Conservation (phyloP, 1,140 invertebrate species). For the Mamestra configurata region DNA sequence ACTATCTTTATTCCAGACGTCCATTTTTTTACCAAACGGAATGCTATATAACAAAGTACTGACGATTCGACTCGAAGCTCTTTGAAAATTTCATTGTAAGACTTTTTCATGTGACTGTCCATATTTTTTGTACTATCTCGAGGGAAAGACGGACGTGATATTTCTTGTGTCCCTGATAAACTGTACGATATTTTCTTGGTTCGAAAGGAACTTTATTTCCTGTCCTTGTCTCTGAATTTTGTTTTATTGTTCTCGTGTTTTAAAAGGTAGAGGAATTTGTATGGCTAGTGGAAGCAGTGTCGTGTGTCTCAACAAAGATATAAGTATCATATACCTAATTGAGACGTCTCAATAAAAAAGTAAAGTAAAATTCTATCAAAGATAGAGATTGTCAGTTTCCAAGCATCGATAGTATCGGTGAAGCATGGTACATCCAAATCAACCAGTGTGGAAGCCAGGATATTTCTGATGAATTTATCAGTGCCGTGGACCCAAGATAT, state of each 20-base stretch:
- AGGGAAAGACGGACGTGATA: slow-evolving; percentile 52
- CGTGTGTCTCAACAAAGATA: neutral
- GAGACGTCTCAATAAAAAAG: too few relatives aligned
- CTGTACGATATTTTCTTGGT: slow-evolving; percentile 52
- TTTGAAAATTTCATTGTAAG: slow-evolving; percentile 42
- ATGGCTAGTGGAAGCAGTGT: neutral
- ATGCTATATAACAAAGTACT: neutral
- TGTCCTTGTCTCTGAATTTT: slow-evolving; percentile 28
- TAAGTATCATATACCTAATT: too few relatives aligned
- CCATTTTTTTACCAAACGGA: neutral
- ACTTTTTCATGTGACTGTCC: slow-evolving; percentile 41
- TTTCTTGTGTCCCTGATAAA: slow-evolving; percentile 56
- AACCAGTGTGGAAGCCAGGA: too few relatives aligned
- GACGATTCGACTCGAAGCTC: neutral
- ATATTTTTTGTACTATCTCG: slow-evolving; percentile 53
- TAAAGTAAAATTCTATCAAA: too few relatives aligned
- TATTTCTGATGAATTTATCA: too few relatives aligned
- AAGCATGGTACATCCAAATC: too few relatives aligned
- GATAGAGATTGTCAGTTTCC: too few relatives aligned
- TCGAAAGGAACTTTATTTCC: slow-evolving; percentile 36
- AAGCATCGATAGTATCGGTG: too few relatives aligned
- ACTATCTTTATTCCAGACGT: neutral
- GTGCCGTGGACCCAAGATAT: too few relatives aligned
- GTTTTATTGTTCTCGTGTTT: slow-evolving; percentile 33
- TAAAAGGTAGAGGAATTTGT: neutral